Conservation (phyloP, 2,888 invertebrate species). For the Antheraea assamensis region DNA sequence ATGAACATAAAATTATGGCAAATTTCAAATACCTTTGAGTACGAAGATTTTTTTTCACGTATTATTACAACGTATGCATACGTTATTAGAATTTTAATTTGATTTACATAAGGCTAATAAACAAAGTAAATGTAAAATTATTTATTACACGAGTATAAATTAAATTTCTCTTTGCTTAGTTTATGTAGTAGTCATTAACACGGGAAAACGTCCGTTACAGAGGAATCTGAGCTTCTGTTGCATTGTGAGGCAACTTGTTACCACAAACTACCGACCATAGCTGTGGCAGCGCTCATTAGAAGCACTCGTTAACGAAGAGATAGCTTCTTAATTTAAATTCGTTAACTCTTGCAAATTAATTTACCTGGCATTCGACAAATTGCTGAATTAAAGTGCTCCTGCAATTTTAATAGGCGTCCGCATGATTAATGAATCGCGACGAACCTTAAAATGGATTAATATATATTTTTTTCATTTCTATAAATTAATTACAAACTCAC, state of each 20-base stretch:
- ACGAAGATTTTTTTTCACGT: no score
- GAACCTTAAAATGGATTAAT: not conserved
- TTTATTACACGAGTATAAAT: conserved; percentile 21
- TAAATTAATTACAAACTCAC: no score
- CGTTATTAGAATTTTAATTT: no score
- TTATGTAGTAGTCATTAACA: conserved; percentile 16
- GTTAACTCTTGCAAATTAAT: conserved; percentile 4
- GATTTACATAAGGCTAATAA: not conserved
- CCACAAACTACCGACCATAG: not conserved
- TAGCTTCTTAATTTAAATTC: not conserved
- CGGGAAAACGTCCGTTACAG: conserved; percentile 1
- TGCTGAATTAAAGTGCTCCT: not conserved
- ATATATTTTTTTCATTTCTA: not conserved
- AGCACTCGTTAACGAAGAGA: conserved; percentile 8
- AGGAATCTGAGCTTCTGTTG: conserved; percentile 1
- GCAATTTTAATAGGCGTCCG: not conserved
- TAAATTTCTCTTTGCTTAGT: conserved; percentile 21
- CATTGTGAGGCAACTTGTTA: not conserved
- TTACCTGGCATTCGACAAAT: conserved; percentile 6
- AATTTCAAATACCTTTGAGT: no score
- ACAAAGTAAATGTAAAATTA: not conserved
- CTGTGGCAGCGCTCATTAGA: not conserved
- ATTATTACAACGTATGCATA: no score
- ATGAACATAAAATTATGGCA: no score
- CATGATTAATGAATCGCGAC: not conserved